Evolutionary conservation across 2,888 invertebrate genomes (phyloP).

Genomic region (Tuta absoluta): DNA sequence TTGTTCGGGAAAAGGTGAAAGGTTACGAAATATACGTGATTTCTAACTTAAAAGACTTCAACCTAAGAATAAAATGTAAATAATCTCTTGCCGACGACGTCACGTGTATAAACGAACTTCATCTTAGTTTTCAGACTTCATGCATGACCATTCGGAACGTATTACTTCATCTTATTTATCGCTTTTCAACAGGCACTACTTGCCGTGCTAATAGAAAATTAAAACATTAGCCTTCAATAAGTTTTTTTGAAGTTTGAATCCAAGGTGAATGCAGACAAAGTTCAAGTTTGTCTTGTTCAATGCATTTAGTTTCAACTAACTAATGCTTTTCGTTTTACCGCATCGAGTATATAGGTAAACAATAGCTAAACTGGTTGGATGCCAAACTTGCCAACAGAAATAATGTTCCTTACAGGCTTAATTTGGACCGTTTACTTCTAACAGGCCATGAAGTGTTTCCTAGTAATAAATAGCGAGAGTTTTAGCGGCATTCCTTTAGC

Average conservation of each 20-base stretch:
- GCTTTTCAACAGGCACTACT: no score
- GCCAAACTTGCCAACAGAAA: conserved; percentile 9
- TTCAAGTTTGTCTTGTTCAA: conserved; percentile 1
- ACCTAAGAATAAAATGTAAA: background rate
- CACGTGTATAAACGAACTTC: no score
- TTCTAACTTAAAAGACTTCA: background rate
- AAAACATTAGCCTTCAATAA: background rate
- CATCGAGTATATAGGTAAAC: background rate
- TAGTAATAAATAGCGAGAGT: background rate
- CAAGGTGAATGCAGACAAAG: conserved; percentile 2
- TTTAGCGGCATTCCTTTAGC: background rate
- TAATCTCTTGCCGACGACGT: no score
- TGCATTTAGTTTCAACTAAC: background rate
- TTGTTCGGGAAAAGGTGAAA: background rate
- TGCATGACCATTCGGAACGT: no score
- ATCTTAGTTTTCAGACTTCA: no score
- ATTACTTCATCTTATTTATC: no score
- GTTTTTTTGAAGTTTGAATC: background rate
- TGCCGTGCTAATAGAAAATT: no score
- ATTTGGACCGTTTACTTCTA: conserved; percentile 8
- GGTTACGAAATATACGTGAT: background rate
- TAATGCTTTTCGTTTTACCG: background rate
- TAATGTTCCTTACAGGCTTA: background rate
- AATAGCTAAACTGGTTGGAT: background rate
- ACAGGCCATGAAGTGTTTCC: background rate